phyloP scores from a whole-genome alignment of 1,140 invertebrate species.

The Rhopalosiphum padi region DNA sequence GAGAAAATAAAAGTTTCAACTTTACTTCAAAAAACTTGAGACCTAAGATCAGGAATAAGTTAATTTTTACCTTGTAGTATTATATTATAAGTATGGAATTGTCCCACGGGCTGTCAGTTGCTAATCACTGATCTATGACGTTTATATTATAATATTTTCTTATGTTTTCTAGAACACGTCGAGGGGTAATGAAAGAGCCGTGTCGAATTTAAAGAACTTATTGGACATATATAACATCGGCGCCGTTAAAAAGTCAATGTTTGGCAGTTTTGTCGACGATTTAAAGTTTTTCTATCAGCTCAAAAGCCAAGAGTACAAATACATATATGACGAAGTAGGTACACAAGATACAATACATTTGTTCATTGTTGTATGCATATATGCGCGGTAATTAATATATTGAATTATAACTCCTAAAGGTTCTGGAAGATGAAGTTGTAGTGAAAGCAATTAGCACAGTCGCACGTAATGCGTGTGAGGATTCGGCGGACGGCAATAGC shows the following conservation, averaged over 20 bases:
- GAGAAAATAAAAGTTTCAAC: too few relatives aligned
- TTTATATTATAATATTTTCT: not conserved
- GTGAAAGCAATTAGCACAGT: not conserved
- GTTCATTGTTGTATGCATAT: not conserved
- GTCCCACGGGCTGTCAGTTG: too few relatives aligned
- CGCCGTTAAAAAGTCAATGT: not conserved
- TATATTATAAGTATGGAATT: too few relatives aligned
- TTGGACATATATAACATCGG: slow-evolving; percentile 32
- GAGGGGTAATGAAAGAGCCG: not conserved
- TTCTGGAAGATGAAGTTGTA: not conserved
- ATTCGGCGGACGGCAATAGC: not conserved
- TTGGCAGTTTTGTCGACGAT: not conserved
- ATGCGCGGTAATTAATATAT: too few relatives aligned
- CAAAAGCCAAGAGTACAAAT: slow-evolving; percentile 35
- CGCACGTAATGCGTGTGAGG: not conserved
- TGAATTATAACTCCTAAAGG: not conserved
- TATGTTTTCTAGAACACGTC: not conserved
- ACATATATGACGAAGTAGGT: slow-evolving; percentile 34
- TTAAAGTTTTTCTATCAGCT: slow-evolving; percentile 41
- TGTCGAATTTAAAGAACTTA: slow-evolving; percentile 41
- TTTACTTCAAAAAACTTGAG: too few relatives aligned
- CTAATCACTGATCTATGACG: not conserved
- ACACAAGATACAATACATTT: not conserved
- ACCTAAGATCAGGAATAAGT: too few relatives aligned
- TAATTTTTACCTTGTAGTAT: too few relatives aligned